Evolutionary conservation across 1,140 invertebrate species (phyloP).

Genomic region (Magallana gigas): DNA sequence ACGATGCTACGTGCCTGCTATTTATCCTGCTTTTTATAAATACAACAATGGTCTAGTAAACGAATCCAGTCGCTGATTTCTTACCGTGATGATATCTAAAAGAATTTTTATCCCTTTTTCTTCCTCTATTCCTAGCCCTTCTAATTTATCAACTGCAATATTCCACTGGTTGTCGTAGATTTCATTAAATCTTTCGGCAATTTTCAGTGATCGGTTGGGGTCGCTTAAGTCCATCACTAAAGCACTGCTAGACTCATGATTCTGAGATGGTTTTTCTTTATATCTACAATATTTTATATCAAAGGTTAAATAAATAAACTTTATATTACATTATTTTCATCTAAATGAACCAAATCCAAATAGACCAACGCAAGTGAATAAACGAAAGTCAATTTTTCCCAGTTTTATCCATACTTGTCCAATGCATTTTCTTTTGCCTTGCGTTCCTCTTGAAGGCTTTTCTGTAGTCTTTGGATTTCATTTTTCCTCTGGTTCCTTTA

Average conservation of each 20-base stretch:
- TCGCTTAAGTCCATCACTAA: neutral
- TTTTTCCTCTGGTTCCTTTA: neutral
- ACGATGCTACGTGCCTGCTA: no score
- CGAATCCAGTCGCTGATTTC: no score
- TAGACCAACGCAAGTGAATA: no score
- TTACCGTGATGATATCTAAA: constrained; percentile 1
- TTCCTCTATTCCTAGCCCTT: neutral
- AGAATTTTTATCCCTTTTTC: constrained; percentile 3
- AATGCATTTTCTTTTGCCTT: neutral
- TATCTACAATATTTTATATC: neutral
- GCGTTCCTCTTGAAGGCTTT: neutral
- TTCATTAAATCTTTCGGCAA: neutral
- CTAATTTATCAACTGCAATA: constrained; percentile 14
- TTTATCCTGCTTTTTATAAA: no score
- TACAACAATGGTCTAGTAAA: no score
- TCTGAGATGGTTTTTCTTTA: neutral
- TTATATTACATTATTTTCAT: no score
- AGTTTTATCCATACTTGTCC: neutral
- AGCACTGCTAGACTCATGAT: neutral
- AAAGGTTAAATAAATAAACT: no score
- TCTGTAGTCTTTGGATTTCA: neutral
- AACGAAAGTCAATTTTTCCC: no score
- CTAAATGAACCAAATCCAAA: no score
- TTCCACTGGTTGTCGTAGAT: constrained; percentile 6
- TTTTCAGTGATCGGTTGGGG: constrained; percentile 5